A percentile compares a stretch with the other conserved stretches of the same genome.
phyloP scores from a whole-genome alignment of 2,797 vertebrate species.

The Valencia hispanica region DNA sequence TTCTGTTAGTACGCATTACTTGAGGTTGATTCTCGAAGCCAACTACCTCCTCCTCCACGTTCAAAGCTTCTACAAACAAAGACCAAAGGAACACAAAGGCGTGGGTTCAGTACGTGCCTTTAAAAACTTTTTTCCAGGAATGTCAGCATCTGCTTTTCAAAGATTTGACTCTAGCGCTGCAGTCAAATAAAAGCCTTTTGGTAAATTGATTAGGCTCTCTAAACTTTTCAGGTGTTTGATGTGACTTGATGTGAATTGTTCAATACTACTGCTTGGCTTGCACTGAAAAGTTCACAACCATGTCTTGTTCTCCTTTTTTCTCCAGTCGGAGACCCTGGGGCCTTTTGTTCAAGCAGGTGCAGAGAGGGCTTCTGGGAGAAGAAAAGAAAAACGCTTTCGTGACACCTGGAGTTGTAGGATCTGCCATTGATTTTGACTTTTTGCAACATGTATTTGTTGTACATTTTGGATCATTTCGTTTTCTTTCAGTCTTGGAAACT shows the following conservation, averaged over 20 bases:
- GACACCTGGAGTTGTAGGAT: conserved; percentile 44
- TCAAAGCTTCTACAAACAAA: conserved; percentile 79
- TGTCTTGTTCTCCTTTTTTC: conserved; percentile 47
- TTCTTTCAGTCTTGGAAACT: conserved; percentile 19
- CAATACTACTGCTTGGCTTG: conserved; percentile 55
- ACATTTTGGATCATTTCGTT: conserved; percentile 28
- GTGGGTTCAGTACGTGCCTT: conserved; percentile 69
- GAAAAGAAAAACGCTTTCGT: conserved; percentile 49
- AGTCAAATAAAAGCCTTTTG: conserved; percentile 73
- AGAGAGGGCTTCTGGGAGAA: conserved; percentile 48
- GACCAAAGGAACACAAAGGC: conserved; percentile 75
- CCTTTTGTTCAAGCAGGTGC: conserved; percentile 61
- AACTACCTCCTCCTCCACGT: conserved; percentile 77
- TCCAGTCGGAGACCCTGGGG: conserved; percentile 64
- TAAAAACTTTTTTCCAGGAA: conserved; percentile 50
- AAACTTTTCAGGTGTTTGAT: conserved; percentile 74
- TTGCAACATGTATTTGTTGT: conserved; percentile 24
- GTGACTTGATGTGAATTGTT: conserved; percentile 66
- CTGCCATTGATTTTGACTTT: conserved; percentile 45
- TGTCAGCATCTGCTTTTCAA: conserved; percentile 78
- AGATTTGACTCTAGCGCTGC: conserved; percentile 75
- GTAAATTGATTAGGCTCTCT: conserved; percentile 78
- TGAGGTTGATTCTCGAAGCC: conserved; percentile 73
- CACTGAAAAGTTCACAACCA: conserved; percentile 62
- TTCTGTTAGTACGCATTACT: conserved; percentile 53